phyloP scores from a whole-genome alignment of 2,113 vertebrate genomes.

The Pogona vitticeps region DNA sequence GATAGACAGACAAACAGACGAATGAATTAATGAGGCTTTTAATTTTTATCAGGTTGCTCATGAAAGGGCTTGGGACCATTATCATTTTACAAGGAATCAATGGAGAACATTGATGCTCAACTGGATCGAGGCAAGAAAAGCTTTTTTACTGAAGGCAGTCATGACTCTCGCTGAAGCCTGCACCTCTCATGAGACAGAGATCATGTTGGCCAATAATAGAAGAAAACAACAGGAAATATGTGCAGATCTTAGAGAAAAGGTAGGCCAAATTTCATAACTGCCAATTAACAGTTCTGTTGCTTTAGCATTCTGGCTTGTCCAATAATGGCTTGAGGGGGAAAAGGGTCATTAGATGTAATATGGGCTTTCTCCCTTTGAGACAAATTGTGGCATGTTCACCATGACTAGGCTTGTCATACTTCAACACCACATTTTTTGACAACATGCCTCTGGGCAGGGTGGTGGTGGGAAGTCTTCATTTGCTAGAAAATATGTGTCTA shows the following conservation, averaged over 20 bases:
- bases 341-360: neutral
- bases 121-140: conserved; percentile 77
- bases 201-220: conserved; percentile 73
- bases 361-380: neutral
- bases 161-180: conserved; percentile 80
- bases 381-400: neutral
- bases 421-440: neutral
- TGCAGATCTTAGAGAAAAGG: conserved; percentile 86
- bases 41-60: conserved; percentile 76
- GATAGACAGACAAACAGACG: neutral
- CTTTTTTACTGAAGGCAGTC: conserved; percentile 79
- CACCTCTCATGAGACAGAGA: conserved; percentile 77
- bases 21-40: neutral
- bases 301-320: neutral
- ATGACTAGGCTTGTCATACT: neutral
- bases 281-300: neutral
- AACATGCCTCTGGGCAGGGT: neutral
- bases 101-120: conserved; percentile 70
- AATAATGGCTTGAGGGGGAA: neutral
- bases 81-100: conserved; percentile 75
- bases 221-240: conserved; percentile 86
- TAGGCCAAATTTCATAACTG: conserved; percentile 49
- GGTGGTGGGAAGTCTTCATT: neutral
- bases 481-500: neutral
- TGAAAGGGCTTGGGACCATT: conserved; percentile 77